Evolutionary conservation across 2,113 vertebrate genomes (phyloP).

Genomic region (Melanostigma gelatinosum): DNA sequence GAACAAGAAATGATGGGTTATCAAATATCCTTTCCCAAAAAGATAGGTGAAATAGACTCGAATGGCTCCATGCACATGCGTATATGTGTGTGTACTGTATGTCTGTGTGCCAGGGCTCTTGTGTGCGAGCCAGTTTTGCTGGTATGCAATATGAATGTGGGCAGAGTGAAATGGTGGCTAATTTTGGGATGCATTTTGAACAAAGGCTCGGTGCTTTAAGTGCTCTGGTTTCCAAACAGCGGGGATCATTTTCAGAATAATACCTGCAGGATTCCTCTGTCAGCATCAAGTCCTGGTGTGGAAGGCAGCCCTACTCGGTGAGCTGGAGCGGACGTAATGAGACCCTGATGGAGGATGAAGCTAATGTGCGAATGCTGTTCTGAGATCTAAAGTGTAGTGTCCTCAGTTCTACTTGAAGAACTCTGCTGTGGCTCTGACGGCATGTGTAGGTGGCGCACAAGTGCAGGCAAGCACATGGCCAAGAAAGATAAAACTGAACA

Average conservation of each 20-base stretch:
- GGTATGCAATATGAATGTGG: conserved; percentile 29
- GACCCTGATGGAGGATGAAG: conserved; percentile 67
- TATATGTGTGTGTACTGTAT: neutral
- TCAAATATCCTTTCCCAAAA: conserved; percentile 45
- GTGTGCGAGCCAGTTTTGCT: conserved; percentile 10
- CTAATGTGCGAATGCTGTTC: conserved; percentile 70
- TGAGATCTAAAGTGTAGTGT: conserved; percentile 52
- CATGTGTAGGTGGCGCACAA: conserved; percentile 29
- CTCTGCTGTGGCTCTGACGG: conserved; percentile 13
- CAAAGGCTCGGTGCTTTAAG: conserved; percentile 37
- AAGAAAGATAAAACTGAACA: conserved; percentile 12
- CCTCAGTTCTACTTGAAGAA: conserved; percentile 26
- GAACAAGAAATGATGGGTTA: conserved; percentile 40
- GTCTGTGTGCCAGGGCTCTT: neutral
- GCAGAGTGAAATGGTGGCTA: conserved; percentile 32
- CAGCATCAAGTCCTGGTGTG: conserved; percentile 43
- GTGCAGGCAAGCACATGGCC: conserved; percentile 9
- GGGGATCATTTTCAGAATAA: conserved; percentile 6
- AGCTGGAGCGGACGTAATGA: conserved; percentile 55
- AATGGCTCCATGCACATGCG: conserved; percentile 19
- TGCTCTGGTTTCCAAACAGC: conserved; percentile 39
- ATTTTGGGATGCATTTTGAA: conserved; percentile 57
- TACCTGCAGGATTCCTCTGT: conserved; percentile 39
- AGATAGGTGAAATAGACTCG: conserved; percentile 39
- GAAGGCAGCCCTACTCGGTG: conserved; percentile 17